Conservation (phyloP, 2,113 vertebrate genomes). For the Bungarus multicinctus region DNA sequence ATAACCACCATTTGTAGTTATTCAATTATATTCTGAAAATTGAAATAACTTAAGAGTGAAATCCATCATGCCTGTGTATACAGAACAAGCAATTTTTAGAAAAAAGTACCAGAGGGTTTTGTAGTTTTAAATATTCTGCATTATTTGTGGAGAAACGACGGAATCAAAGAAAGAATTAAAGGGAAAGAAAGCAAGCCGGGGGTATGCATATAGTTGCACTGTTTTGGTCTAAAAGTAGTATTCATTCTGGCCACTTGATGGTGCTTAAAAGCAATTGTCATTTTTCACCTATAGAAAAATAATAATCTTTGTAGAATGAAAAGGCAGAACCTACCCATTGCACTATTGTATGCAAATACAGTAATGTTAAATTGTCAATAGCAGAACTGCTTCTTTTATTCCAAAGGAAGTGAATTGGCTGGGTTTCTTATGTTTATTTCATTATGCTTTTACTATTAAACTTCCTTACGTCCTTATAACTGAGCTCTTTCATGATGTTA, state of each 20-base stretch:
- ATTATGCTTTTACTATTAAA: neutral
- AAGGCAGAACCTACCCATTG: neutral
- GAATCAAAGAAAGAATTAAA: neutral
- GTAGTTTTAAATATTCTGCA: neutral
- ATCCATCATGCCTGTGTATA: neutral
- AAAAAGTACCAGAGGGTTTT: neutral
- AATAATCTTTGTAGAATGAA: neutral
- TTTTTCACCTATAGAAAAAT: neutral
- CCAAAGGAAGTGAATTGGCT: slow-evolving; percentile 50
- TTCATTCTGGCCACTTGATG: slow-evolving; percentile 7
- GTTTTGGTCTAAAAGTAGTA: neutral
- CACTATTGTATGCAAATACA: neutral
- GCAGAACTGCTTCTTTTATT: slow-evolving; percentile 20
- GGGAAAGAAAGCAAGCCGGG: neutral
- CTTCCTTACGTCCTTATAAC: neutral
- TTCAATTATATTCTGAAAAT: neutral
- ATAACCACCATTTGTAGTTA: neutral
- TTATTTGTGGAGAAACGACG: neutral
- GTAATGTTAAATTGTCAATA: neutral
- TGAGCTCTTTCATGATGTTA: slow-evolving; percentile 3
- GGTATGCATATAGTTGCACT: neutral
- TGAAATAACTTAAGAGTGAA: neutral
- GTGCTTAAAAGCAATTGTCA: slow-evolving; percentile 5
- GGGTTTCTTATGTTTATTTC: slow-evolving; percentile 6
- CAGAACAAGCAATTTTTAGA: neutral